Evolutionary conservation across 2,797 vertebrate species (phyloP), one percentile per base, ranked within the genome.

Genomic region (Leptodactylus fallax): DNA sequence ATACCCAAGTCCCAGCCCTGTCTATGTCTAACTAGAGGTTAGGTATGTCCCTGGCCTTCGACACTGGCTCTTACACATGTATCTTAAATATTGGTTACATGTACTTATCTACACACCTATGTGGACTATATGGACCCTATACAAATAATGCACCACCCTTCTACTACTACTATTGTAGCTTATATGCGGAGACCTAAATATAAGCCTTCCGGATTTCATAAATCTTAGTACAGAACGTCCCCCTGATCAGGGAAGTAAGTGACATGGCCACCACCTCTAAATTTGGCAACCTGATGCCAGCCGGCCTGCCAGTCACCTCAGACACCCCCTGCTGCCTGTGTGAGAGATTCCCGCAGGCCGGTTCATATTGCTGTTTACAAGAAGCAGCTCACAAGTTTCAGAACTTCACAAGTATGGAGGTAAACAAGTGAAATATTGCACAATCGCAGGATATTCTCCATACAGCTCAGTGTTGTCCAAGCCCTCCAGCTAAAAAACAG

Each of bases 141-240:
- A 58, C 14, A 58, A 58, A 16, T 16, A 16, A 58, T 58, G 56
- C 53, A 55, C 13, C 3, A 17, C 45, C 47, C 7, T 47, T 6
- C 1, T 72, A 8, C 6, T 17, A 5, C 3, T 36, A 16, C 7
- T 6, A 2, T 45, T 72, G 36, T 63, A 45, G 58, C 27, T 79
- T 69, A 71, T 47, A 47, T 61, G 61, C 23, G 23, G 27, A 19
- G 72, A 53, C 21, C 49, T 27, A 53, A 65, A 65, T 51, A 27
- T 7, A 17, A 51, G 47, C 53, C 19, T 3, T 85, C 61, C 88
- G 23, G 61, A 49, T 14, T 76, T 74, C 79, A 72, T 84, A 60
- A 56, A 79, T 84, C 87, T 77, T 63, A 79, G 87, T 84, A 88
- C 87, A 88, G 74, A 84, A 83, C 74, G 47, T 88, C 74, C 72